A percentile compares a stretch with the other conserved stretches of the same genome.
phyloP scores from a whole-genome alignment of 2,888 invertebrate genomes.

The Macrophya alboannulata region DNA sequence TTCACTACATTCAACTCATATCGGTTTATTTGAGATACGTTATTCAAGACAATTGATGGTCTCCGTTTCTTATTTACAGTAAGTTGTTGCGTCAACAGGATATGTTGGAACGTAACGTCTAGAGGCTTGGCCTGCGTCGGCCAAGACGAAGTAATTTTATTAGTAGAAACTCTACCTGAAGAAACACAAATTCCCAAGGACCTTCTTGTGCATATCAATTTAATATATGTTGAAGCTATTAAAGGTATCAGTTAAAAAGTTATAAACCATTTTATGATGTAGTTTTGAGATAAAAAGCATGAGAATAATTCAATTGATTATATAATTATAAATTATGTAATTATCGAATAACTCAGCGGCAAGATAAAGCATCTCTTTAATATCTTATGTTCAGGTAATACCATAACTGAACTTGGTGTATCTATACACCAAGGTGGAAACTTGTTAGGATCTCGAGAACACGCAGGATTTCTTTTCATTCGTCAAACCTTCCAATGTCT shows the following conservation, averaged over 20 bases:
- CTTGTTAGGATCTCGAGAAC: constrained; percentile 87
- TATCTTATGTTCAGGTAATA: constrained; percentile 82
- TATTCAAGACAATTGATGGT: not conserved
- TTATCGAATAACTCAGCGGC: constrained; percentile 36
- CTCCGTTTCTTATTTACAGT: constrained; percentile 80
- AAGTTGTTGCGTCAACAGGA: constrained; percentile 88
- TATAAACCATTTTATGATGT: too few relatives aligned
- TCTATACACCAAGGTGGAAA: constrained; percentile 84
- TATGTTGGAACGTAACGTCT: constrained; percentile 90
- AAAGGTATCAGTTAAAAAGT: constrained; percentile 79
- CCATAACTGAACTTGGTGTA: constrained; percentile 87
- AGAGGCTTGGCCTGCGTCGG: constrained; percentile 90
- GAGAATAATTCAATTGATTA: not conserved
- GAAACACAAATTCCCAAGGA: constrained; percentile 86
- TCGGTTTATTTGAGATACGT: not conserved
- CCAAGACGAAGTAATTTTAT: constrained; percentile 90
- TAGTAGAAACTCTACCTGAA: constrained; percentile 86
- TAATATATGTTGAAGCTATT: constrained; percentile 87
- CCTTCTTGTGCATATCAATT: constrained; percentile 88
- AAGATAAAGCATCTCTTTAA: constrained; percentile 18
- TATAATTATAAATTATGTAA: not conserved
- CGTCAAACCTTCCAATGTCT: constrained; percentile 91
- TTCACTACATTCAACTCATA: constrained; percentile 2
- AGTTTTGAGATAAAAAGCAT: not conserved
- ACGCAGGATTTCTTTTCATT: constrained; percentile 92